These are phyloP conservation scores for Lordiphosa stackelbergi DNA, from an alignment of 1,140 invertebrate genomes.

Conservation along the genomic window DNA sequence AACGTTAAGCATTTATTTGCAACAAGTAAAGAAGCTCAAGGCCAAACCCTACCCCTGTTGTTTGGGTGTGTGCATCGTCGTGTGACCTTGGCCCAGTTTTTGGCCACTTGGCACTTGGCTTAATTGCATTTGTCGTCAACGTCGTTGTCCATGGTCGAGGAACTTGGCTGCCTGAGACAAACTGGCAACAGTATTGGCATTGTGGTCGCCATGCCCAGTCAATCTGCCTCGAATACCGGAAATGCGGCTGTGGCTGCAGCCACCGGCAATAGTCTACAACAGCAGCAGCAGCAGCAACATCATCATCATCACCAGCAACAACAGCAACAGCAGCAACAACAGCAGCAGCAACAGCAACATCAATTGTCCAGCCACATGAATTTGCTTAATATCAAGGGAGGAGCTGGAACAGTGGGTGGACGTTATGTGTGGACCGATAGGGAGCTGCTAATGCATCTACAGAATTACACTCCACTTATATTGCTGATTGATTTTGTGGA, in stretches of 20 bases:
- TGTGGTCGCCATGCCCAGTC: constrained; percentile 53
- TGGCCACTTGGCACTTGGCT: constrained; percentile 10
- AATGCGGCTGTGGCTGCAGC: too few species aligned
- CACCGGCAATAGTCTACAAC: constrained; percentile 5
- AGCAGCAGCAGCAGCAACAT: constrained; percentile 4
- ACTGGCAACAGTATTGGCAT: constrained; percentile 45
- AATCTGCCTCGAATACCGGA: constrained; percentile 19
- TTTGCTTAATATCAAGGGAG: constrained; percentile 43
- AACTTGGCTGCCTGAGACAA: constrained; percentile 59
- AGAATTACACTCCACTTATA: constrained; percentile 69
- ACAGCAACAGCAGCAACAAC: constrained; percentile 14
- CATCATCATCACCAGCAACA: constrained; percentile 18
- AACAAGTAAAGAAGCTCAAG: constrained; percentile 28
- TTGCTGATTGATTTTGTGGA: constrained; percentile 70
- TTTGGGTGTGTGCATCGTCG: too few species aligned
- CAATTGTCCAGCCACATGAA: constrained; percentile 53
- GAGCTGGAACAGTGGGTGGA: constrained; percentile 10
- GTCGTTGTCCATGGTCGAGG: constrained; percentile 49
- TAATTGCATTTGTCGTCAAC: constrained; percentile 36
- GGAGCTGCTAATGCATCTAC: constrained; percentile 67
- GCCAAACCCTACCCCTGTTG: neutral
- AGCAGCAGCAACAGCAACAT: constrained; percentile 38
- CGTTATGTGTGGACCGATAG: constrained; percentile 69
- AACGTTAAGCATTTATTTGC: constrained; percentile 22
- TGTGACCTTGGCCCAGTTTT: constrained; percentile 58